These are phyloP conservation scores for Drosophila atroscutellata DNA, from an alignment of 2,888 invertebrate species.

Conservation along the genomic window DNA sequence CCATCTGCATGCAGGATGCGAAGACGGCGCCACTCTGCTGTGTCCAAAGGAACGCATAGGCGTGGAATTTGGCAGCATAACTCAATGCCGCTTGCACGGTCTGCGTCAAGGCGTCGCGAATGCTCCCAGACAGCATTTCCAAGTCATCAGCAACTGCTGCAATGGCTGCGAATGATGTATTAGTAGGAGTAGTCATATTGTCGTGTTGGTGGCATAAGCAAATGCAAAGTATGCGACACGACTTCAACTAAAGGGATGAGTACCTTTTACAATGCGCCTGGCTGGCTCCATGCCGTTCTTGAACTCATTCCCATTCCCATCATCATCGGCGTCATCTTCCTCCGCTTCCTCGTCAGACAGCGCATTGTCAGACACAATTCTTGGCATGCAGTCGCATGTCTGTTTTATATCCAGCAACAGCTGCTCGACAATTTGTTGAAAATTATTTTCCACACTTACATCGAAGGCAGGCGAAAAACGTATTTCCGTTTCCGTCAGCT, in stretches of 20 bases:
- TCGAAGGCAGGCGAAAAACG: slow-evolving; percentile 91
- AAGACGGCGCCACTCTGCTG: slow-evolving; percentile 73
- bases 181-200: background rate
- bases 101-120: slow-evolving; percentile 66
- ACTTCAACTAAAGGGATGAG: background rate
- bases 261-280: slow-evolving; percentile 38
- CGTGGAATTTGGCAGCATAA: slow-evolving; percentile 81
- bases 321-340: slow-evolving; percentile 22
- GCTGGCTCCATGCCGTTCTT: slow-evolving; percentile 7
- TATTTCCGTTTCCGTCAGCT: slow-evolving; percentile 90
- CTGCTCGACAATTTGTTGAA: slow-evolving; percentile 89
- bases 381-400: slow-evolving; percentile 90
- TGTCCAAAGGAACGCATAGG: slow-evolving; percentile 80
- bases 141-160: slow-evolving; percentile 60
- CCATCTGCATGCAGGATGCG: slow-evolving; percentile 64
- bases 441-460: slow-evolving; percentile 88
- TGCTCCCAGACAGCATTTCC: slow-evolving; percentile 66
- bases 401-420: slow-evolving; percentile 92
- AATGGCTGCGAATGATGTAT: slow-evolving; percentile 11
- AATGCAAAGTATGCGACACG: slow-evolving; percentile 39
- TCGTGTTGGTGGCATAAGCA: slow-evolving; percentile 11
- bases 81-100: slow-evolving; percentile 73
- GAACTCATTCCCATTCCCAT: slow-evolving; percentile 22
- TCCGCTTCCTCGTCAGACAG: slow-evolving; percentile 76
- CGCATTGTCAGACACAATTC: slow-evolving; percentile 86